Base-by-base conservation (phyloP, 1,140 invertebrate genomes). In the Lithobius niger region DNA sequence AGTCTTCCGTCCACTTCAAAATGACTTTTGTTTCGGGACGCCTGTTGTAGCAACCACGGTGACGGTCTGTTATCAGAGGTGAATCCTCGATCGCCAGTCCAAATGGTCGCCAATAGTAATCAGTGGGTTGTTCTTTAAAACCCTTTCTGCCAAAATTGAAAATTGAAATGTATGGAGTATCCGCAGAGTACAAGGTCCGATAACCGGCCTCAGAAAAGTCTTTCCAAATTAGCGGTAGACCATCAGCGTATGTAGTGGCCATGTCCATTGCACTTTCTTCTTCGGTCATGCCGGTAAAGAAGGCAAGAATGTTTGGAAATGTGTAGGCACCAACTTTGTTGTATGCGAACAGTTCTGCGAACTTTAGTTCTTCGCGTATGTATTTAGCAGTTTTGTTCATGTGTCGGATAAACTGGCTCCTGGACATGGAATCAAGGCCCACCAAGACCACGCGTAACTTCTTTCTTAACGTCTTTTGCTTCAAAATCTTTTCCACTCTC, bases 301-400 rank as follows among this genome's bases (percentile, higher is more conserved):
- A 18, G 15, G 65, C 57, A 3, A 64, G 57, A 19, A 69, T 15
- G 52, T 70, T 70, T 1, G 66, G 67, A n/a, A n/a, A 88, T 0
- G 86, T 88, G 63, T 89, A 88, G 62, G 61, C 59, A 4, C 64
- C 64, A n/a, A n/a, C n/a, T n/a, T n/a, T n/a, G n/a, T n/a, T n/a
- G n/a, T n/a, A n/a, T n/a, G n/a, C n/a, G n/a, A 18, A 65, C 57
- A n/a, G n/a, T n/a, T n/a, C n/a, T n/a, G n/a, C n/a, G n/a, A n/a
- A n/a, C n/a, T n/a, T n/a, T n/a, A n/a, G n/a, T n/a, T n/a, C n/a
- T n/a, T n/a, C n/a, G n/a, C n/a, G n/a, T n/a, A n/a, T n/a, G n/a
- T n/a, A n/a, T n/a, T n/a, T n/a, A n/a, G n/a, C n/a, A n/a, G n/a
- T n/a, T n/a, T n/a, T n/a, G n/a, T n/a, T n/a, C n/a, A n/a, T n/a